Percentiles rank a stretch among this genome's conserved stretches.
Conservation (phyloP, 2,797 vertebrate genomes). For the Lithobates sylvaticus region DNA sequence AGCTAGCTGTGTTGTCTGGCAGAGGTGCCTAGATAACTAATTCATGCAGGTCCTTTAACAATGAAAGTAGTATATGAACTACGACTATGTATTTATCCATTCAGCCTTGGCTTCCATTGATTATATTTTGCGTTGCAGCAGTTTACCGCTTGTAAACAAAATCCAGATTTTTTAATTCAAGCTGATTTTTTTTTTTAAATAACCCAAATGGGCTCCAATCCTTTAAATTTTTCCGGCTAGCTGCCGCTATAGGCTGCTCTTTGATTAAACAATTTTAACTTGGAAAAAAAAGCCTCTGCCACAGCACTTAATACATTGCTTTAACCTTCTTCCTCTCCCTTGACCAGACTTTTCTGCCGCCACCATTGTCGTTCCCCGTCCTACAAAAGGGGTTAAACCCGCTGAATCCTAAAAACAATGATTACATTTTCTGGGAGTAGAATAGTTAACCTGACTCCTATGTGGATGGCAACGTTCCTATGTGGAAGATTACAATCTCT, state of each 20-base stretch:
- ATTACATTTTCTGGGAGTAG: constrained; percentile 29
- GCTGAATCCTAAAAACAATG: constrained; percentile 34
- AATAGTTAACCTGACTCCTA: constrained; percentile 52
- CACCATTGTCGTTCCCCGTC: background rate
- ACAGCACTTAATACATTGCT: constrained; percentile 24
- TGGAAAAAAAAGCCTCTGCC: background rate
- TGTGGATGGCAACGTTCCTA: constrained; percentile 33
- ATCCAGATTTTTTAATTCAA: no score
- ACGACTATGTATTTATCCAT: no score
- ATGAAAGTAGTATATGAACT: no score
- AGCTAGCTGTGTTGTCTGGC: no score
- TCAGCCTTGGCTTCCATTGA: no score
- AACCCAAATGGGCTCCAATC: no score
- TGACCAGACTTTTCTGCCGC: constrained; percentile 14
- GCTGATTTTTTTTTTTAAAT: background rate
- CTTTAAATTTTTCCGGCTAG: background rate
- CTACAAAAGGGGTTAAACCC: constrained; percentile 34
- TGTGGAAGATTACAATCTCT: constrained; percentile 60
- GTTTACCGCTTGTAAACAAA: no score
- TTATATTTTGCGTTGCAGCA: no score
- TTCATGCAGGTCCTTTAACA: no score
- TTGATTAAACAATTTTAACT: background rate
- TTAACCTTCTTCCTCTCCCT: constrained; percentile 24
- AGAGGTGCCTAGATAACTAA: no score
- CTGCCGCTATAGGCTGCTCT: background rate